Conservation (phyloP, 92 coral and sea anemone genomes). For the Hydrozoanthus gracilis region DNA sequence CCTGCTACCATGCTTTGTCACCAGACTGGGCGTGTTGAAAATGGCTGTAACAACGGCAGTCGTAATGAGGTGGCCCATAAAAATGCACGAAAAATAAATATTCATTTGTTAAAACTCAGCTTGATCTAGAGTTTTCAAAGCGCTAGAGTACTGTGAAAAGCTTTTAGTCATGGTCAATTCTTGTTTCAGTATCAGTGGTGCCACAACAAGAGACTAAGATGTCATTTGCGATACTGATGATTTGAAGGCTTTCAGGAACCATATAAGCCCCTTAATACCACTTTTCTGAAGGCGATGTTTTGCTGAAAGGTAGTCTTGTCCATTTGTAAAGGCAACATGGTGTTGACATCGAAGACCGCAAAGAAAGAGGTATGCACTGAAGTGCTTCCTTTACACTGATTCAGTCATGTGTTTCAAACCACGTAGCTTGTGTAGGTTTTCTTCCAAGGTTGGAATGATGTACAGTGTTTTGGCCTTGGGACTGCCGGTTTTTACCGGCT, state of each 20-base stretch:
- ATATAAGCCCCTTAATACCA: slow-evolving; percentile 45
- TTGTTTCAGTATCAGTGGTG: slow-evolving; percentile 18
- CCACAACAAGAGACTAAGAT: too few species aligned
- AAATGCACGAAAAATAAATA: slow-evolving; percentile 34
- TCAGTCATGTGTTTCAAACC: slow-evolving; percentile 26
- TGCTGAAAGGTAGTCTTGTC: slow-evolving; percentile 13
- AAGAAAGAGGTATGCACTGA: slow-evolving; percentile 34
- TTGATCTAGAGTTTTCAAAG: slow-evolving; percentile 7
- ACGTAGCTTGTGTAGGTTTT: slow-evolving; percentile 21
- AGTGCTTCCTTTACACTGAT: slow-evolving; percentile 40
- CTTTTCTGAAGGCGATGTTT: slow-evolving; percentile 43
- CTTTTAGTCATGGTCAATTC: slow-evolving; percentile 37
- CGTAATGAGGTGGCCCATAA: slow-evolving; percentile 65
- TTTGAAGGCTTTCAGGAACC: slow-evolving; percentile 49
- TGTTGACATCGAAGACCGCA: slow-evolving; percentile 46
- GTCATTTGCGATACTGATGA: slow-evolving; percentile 34
- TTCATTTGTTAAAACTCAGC: slow-evolving; percentile 51
- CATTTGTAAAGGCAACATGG: slow-evolving; percentile 40
- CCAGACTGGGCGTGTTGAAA: slow-evolving; percentile 45
- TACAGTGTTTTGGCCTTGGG: slow-evolving; percentile 44
- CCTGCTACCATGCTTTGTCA: slow-evolving; percentile 51
- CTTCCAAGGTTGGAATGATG: slow-evolving; percentile 22
- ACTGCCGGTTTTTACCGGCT: slow-evolving; percentile 20
- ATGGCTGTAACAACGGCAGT: slow-evolving; percentile 47
- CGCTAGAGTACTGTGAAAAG: neutral